A percentile compares a stretch with the other conserved stretches of the same genome.
phyloP scores from a whole-genome alignment of 2,797 vertebrate genomes.

The Tangara arthus region DNA sequence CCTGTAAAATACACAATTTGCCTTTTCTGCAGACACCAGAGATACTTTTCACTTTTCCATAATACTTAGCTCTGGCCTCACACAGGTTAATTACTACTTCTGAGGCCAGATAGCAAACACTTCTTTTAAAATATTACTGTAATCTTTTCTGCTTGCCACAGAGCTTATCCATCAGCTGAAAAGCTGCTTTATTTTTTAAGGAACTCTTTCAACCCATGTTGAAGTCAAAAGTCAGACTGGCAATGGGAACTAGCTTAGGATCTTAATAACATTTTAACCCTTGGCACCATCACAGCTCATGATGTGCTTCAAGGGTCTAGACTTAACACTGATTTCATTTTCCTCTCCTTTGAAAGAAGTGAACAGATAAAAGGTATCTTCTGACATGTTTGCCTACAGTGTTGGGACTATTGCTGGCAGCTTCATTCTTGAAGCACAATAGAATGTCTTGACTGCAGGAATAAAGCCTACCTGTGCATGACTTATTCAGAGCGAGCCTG shows the following conservation, averaged over 20 bases:
- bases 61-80: not conserved
- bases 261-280: not conserved
- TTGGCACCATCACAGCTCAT: not conserved
- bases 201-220: not conserved
- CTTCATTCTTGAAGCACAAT: not conserved
- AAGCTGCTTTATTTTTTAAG: not conserved
- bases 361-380: not conserved
- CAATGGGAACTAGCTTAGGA: not conserved
- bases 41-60: not conserved
- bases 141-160: not conserved
- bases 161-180: not conserved
- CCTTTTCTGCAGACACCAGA: not conserved
- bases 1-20: not conserved
- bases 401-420: not conserved
- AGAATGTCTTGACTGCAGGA: not conserved
- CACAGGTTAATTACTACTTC: slow-evolving; percentile 41
- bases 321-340: not conserved
- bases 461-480: not conserved
- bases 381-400: not conserved
- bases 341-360: not conserved
- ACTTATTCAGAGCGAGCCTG: not conserved
- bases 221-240: not conserved
- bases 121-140: slow-evolving; percentile 12
- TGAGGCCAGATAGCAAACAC: not conserved
- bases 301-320: not conserved